These are phyloP conservation scores for Callospermophilus lateralis DNA, from an alignment of 2,113 vertebrate species.

Conservation along the genomic window DNA sequence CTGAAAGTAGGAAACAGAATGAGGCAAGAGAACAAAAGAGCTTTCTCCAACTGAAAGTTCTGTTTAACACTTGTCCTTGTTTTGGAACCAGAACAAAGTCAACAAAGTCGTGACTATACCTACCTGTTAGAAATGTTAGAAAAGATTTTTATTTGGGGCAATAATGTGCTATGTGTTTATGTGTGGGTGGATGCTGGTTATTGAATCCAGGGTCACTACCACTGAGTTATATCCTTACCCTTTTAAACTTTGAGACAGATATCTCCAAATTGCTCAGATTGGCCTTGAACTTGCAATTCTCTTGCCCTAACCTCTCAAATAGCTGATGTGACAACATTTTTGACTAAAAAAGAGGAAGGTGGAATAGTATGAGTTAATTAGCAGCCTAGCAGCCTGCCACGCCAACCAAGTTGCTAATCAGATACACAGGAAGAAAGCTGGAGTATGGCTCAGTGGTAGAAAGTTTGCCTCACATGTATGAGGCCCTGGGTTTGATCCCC, in stretches of 20 bases:
- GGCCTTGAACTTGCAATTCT: no score
- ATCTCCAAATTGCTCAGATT: no score
- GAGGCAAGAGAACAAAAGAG: background rate
- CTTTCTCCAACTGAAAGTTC: background rate
- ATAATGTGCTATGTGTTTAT: background rate
- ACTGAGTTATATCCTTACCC: no score
- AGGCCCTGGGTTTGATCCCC: no score
- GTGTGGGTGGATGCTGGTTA: no score
- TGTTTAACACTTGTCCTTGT: background rate
- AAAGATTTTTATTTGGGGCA: background rate
- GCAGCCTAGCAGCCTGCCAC: background rate
- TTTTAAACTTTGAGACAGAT: no score
- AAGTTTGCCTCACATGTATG: no score
- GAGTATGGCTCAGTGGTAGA: no score
- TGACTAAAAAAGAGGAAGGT: background rate
- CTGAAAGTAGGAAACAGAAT: background rate
- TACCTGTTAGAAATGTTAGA: background rate
- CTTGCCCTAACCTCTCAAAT: no score
- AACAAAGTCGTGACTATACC: background rate
- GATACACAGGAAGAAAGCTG: background rate
- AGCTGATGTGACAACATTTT: background rate
- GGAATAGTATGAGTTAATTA: background rate
- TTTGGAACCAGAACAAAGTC: background rate
- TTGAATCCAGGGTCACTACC: no score
- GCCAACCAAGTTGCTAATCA: background rate